phyloP scores from a whole-genome alignment of 2,888 invertebrate species.

The Pollenia amentaria region DNA sequence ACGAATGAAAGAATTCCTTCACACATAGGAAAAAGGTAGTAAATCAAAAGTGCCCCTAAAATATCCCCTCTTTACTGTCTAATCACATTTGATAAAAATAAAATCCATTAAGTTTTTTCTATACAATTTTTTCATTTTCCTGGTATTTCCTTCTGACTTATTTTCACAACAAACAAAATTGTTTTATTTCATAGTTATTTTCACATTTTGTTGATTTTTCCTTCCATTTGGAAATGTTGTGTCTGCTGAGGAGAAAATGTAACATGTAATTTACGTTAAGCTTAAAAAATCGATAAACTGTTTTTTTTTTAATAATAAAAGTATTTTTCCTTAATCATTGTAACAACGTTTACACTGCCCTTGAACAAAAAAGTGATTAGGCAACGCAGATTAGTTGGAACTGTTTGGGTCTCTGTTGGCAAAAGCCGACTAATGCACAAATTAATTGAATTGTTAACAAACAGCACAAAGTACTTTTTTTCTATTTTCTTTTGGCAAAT shows the following conservation, averaged over 20 bases:
- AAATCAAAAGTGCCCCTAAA: too few relatives aligned
- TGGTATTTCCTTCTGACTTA: constrained; percentile 24
- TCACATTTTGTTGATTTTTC: constrained; percentile 29
- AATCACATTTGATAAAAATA: too few relatives aligned
- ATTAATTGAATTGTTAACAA: not conserved
- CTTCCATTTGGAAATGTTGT: not conserved
- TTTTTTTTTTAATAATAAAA: constrained; percentile 28
- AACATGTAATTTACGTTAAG: not conserved
- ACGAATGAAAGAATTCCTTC: too few relatives aligned
- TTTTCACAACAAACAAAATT: constrained; percentile 6
- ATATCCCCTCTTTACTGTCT: too few relatives aligned
- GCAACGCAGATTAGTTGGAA: constrained; percentile 28
- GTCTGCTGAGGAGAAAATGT: not conserved
- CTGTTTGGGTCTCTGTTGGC: not conserved
- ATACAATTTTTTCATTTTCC: not conserved
- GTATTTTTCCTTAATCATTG: constrained; percentile 8
- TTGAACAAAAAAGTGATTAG: constrained; percentile 29
- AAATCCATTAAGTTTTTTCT: not conserved
- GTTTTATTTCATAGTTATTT: not conserved
- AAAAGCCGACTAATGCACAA: not conserved
- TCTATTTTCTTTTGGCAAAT: not conserved
- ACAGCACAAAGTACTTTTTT: not conserved
- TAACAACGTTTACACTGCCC: constrained; percentile 11
- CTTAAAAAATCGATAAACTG: constrained; percentile 56
- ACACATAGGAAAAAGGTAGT: too few relatives aligned